Evolutionary conservation across 2,113 vertebrate genomes (phyloP).

Genomic region (Cyphomyrus discorhynchus): DNA sequence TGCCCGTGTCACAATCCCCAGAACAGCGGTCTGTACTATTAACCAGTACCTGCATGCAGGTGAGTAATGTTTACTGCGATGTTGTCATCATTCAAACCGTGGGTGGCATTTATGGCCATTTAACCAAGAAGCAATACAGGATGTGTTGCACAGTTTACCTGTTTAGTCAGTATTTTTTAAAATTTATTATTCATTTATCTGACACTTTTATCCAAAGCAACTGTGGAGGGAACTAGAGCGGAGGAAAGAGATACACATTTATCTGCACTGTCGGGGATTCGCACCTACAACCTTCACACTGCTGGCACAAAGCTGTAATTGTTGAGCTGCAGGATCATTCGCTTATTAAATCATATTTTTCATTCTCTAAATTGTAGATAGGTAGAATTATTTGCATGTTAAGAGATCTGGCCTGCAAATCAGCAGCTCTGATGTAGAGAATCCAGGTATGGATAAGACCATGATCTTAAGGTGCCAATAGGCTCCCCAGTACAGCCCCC

Average conservation of each 20-base stretch:
- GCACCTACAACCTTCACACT: background rate
- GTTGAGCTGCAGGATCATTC: background rate
- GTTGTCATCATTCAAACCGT: background rate
- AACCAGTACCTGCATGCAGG: background rate
- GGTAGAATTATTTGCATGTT: background rate
- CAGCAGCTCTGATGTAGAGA: background rate
- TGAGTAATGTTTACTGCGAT: background rate
- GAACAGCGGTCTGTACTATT: background rate
- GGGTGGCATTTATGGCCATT: background rate
- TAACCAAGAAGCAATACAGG: background rate
- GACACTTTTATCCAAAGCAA: background rate
- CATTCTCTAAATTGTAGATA: background rate
- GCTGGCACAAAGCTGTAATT: background rate
- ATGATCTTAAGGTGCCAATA: background rate
- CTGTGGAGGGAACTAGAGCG: background rate
- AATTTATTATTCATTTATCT: background rate
- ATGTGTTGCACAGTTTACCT: background rate
- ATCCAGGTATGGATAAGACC: background rate
- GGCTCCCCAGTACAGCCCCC: background rate
- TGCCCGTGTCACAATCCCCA: background rate
- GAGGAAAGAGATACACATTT: background rate
- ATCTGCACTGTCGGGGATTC: background rate
- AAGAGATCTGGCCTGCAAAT: background rate
- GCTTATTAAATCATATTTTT: background rate
- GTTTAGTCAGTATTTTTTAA: background rate